Conservation (phyloP, 2,888 invertebrate species). For the Cephus pulcher region DNA sequence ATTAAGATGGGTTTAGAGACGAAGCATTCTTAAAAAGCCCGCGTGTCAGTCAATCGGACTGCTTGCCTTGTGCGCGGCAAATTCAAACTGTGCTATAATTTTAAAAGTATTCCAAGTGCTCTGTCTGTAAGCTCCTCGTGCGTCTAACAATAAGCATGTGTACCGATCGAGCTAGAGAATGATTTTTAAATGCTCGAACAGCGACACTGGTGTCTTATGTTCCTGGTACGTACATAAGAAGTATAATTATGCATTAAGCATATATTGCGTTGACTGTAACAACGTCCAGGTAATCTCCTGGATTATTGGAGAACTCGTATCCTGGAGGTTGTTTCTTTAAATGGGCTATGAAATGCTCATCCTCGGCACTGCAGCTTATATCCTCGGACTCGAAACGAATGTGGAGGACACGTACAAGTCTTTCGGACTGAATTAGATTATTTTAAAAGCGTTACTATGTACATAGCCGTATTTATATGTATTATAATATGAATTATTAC, state of each 20-base stretch:
- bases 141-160: background rate
- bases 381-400: background rate
- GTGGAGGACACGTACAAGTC: background rate
- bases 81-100: background rate
- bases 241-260: background rate
- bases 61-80: background rate
- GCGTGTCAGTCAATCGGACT: background rate
- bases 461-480: constrained; percentile 33
- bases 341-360: background rate
- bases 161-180: background rate
- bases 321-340: background rate
- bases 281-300: background rate
- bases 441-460: constrained; percentile 26
- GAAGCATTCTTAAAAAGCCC: background rate
- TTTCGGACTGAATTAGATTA: constrained; percentile 13
- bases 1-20: background rate
- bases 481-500: constrained; percentile 22
- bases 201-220: background rate
- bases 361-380: background rate
- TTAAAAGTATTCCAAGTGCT: background rate
- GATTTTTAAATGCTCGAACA: background rate
- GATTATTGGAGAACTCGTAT: background rate
- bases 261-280: background rate
- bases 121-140: background rate
- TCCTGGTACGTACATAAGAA: background rate